Base-by-base conservation (phyloP, 2,113 vertebrate genomes). In the Percina caprodes region DNA sequence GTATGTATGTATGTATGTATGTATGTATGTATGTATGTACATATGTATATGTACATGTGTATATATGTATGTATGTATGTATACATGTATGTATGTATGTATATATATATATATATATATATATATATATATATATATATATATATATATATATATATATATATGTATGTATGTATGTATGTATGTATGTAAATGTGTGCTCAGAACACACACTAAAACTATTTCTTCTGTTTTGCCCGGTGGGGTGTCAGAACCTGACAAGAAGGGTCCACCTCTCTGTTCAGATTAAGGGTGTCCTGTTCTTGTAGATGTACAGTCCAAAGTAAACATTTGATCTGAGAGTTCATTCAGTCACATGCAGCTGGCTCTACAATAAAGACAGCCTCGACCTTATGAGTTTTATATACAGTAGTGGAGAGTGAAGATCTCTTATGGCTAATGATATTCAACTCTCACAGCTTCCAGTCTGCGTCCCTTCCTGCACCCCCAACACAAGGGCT, bases 391-490 rank as follows among this genome's bases (percentile, higher is more conserved):
- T 74, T 75, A 74, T 92, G 58, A 74, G 71, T 79, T 63, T 80
- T 48, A 39, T 45, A 54, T 67, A 21, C 30, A 54, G 39, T 33
- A 73, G 85, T 80, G 63, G 35, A 62, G 79, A 61, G 82, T 46
- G 74, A 84, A 80, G 87, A 85, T 88, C 71, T 73, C 74, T 77
- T 60, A 66, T 65, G 51, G 52, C 42, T 92, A 85, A 92, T 92
- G 74, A 85, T 85, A 91, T 92, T 89, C 87, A 78, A 56, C 69
- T 84, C 84, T 88, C 80, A 70, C 76, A 69, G 74, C 88, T 82
- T 92, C 74, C 69, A 46, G 80, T 88, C 84, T 91, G 72, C 49
- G 49, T 74, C 89, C 79, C 79, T 90, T 90, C 89, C 92, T 92
- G 87, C 67, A 42, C 48, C 77, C 70, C 79, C 59, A 60, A 69